phyloP scores from a whole-genome alignment of 2,113 vertebrate species.

The Bathybates hornii region DNA sequence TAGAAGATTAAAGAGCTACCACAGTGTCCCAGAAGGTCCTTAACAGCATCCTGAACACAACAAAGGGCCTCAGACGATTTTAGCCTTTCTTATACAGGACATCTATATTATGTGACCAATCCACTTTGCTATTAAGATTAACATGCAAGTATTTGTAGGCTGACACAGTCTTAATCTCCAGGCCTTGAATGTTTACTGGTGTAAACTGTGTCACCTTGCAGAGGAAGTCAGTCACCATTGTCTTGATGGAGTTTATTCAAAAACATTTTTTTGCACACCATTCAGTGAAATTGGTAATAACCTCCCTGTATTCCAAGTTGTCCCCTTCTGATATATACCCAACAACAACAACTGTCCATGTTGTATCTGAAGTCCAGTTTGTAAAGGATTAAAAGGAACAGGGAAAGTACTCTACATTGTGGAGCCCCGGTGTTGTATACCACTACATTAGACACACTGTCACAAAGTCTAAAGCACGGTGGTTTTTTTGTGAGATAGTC shows the following conservation, averaged over 20 bases:
- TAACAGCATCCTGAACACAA: not conserved
- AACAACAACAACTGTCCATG: not conserved
- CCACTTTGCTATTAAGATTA: not conserved
- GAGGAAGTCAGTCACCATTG: not conserved
- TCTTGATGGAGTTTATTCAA: not conserved
- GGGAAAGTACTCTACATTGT: not conserved
- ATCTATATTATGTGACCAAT: not conserved
- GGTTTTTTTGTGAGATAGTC: not conserved
- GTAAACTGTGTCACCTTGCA: not conserved
- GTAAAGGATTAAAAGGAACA: not conserved
- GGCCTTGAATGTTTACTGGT: not conserved
- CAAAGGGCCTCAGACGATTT: not conserved
- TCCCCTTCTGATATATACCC: not conserved
- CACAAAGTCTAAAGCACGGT: accelerated
- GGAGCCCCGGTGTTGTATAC: not conserved
- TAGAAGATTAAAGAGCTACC: not conserved
- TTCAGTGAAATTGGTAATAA: not conserved
- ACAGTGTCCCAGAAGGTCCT: not conserved
- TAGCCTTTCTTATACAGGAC: not conserved
- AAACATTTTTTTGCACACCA: not conserved
- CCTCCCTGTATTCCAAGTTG: not conserved
- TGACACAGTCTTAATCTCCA: not conserved
- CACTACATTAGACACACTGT: not conserved
- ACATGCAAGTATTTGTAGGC: not conserved
- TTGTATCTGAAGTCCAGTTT: not conserved